Evolutionary conservation across 2,113 vertebrate genomes (phyloP).

Genomic region (Erythrolamprus reginae): DNA sequence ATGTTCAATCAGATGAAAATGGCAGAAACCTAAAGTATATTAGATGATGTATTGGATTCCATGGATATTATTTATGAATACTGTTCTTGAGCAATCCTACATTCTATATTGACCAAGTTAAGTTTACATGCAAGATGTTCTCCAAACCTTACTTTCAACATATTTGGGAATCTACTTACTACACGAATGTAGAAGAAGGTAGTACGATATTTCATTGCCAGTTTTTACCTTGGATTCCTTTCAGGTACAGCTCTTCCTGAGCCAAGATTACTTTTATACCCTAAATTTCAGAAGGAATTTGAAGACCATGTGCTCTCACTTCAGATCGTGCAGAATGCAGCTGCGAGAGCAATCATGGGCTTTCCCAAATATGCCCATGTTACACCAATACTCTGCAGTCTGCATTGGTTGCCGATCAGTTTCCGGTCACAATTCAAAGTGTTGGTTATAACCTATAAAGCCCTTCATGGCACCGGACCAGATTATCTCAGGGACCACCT

Average conservation of each 20-base stretch:
- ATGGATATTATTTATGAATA: background rate
- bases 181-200: background rate
- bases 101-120: slow-evolving; percentile 6
- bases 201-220: background rate
- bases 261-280: background rate
- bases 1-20: background rate
- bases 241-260: background rate
- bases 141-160: background rate
- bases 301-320: background rate
- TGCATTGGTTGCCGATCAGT: no score
- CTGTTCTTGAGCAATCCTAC: background rate
- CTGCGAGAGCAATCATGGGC: no score
- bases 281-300: background rate
- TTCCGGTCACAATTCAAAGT: no score
- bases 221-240: background rate
- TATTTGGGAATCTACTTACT: background rate
- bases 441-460: no score
- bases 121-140: background rate
- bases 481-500: no score
- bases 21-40: background rate
- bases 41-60: background rate
- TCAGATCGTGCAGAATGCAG: no score
- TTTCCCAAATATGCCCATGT: no score
- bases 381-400: no score
- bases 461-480: no score